phyloP scores from a whole-genome alignment of 2,797 vertebrate genomes.

The Myotis myotis region DNA sequence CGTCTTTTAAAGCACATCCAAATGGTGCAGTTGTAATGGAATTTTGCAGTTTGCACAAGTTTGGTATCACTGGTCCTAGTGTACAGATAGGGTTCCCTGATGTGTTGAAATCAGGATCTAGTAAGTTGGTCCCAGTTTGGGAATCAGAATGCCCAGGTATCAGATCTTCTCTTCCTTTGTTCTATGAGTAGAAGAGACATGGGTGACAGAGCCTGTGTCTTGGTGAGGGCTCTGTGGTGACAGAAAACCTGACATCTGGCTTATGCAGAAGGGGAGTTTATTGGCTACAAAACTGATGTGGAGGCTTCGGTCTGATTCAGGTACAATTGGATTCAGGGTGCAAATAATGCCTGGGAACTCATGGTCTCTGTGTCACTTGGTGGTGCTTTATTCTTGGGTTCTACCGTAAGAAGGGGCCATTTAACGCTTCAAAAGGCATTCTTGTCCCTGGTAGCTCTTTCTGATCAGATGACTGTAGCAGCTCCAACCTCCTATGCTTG shows the following conservation, averaged over 20 bases:
- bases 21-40: neutral
- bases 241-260: neutral
- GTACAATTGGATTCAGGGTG: neutral
- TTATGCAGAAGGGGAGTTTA: neutral
- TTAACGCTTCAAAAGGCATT: neutral
- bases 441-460: neutral
- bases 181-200: neutral
- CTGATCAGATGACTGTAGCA: neutral
- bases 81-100: neutral
- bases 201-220: neutral
- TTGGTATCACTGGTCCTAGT: neutral
- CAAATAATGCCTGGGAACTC: neutral
- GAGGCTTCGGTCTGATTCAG: constrained; percentile 20
- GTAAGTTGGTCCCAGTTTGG: neutral
- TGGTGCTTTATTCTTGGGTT: constrained; percentile 40
- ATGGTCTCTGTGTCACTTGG: constrained; percentile 7
- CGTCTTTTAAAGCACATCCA: neutral
- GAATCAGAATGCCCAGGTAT: neutral
- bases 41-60: neutral
- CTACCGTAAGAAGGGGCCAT: neutral
- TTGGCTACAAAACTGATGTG: neutral
- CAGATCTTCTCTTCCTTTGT: neutral
- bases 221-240: neutral
- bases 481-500: neutral
- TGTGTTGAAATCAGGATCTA: neutral